Base-by-base conservation (phyloP, 53 echinoderm and acorn worm genomes). In the Crossaster papposus region DNA sequence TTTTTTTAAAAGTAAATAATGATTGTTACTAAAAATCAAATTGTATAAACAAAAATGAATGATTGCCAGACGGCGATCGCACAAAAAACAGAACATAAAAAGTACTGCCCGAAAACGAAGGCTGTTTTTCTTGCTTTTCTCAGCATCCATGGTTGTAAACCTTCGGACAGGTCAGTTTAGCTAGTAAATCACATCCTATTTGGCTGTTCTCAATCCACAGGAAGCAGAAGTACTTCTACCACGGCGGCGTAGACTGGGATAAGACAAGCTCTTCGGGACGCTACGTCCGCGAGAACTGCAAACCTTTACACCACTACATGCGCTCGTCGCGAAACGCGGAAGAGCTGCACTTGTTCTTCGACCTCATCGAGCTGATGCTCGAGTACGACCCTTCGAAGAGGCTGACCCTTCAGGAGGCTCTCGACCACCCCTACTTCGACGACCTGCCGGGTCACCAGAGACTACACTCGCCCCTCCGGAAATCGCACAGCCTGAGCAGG, bases 251-350 rank as follows among this genome's bases (percentile, higher is more conserved):
- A 14, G 94, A 96, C 74, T 96, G 96, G 99, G 90, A 96, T 30
- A 72, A 63, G 18, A 90, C 93, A 26, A 94, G 94, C 87, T 99
- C 99, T 0, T 96, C 99, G 0, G 99, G 99, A 30, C 93, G 96
- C 26, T 99, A 96, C 64, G 99, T 99, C 64, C 83, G 90, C 13
- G 99, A 99, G 80, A 99, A 99, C 92, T 99, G 99, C 90, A 94
- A 92, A 51, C 92, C 93, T 4, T 65, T 99, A 13, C 86, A 65
- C 44, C 81, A 92, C 33, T 99, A 96, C 85, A 88, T 78, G 33
- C 72, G 77, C 4, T 80, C 85, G 0, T 82, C 93, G 51, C 79
- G 89, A 12, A 29, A 54, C 65, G 54, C 73, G 2, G 95, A 93
- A 35, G 96, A 99, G 55, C 95, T 96, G 70, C 72, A 30, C 17